Percentiles rank a stretch among this genome's conserved stretches.
phyloP scores from a whole-genome alignment of 1,140 invertebrate genomes.

The Drosophila oshimai region DNA sequence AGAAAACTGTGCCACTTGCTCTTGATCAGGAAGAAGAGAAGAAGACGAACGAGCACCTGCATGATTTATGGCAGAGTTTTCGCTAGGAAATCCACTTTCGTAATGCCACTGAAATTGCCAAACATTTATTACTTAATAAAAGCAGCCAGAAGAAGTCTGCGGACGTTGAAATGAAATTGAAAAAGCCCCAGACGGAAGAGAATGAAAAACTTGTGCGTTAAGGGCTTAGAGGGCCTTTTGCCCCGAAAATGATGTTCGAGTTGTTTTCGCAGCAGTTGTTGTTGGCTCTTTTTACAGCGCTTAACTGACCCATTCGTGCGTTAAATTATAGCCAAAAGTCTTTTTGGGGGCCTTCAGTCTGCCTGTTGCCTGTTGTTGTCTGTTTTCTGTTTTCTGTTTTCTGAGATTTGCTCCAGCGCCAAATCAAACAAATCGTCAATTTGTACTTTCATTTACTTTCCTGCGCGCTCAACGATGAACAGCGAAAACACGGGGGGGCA shows the following conservation, averaged over 20 bases:
- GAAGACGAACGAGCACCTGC: constrained; percentile 23
- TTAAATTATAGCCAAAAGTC: constrained; percentile 76
- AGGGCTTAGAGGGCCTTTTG: constrained; percentile 55
- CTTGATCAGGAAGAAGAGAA: background rate
- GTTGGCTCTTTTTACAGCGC: constrained; percentile 55
- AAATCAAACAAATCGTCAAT: constrained; percentile 80
- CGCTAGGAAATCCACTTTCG: constrained; percentile 28
- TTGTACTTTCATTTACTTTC: constrained; percentile 79
- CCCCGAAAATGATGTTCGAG: constrained; percentile 21
- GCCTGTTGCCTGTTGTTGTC: background rate
- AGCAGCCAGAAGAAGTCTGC: constrained; percentile 2
- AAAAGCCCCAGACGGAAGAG: constrained; percentile 34
- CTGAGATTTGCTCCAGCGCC: constrained; percentile 60
- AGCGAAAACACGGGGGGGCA: constrained; percentile 7
- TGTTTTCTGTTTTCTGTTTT: constrained; percentile 4
- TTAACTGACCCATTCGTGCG: constrained; percentile 73
- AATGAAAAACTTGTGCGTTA: constrained; percentile 51
- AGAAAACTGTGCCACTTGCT: constrained; percentile 60
- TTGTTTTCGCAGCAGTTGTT: constrained; percentile 39
- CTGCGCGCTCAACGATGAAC: constrained; percentile 50
- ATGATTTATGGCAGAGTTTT: constrained; percentile 48
- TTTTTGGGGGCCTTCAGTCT: constrained; percentile 18
- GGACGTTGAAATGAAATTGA: constrained; percentile 45
- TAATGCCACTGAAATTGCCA: constrained; percentile 55
- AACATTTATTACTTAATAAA: constrained; percentile 77